A percentile compares a stretch with the other conserved stretches of the same genome.
These are phyloP conservation scores for Drosophila setosimentum DNA, from an alignment of 2,888 invertebrate species.

Conservation along the genomic window DNA sequence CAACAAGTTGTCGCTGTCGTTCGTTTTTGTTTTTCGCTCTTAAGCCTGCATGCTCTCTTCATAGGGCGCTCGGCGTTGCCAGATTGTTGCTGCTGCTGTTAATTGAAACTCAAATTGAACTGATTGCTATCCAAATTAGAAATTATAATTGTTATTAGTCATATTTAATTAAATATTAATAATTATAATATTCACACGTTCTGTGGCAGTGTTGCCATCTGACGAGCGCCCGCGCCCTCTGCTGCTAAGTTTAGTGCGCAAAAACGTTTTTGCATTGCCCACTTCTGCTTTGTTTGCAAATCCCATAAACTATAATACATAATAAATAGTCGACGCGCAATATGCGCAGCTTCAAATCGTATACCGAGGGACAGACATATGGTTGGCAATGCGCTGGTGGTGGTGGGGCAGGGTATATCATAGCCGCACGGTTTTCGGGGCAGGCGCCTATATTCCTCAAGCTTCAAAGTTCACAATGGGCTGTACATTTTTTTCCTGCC, in stretches of 20 bases:
- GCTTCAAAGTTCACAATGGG: constrained; percentile 70
- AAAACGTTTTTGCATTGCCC: constrained; percentile 47
- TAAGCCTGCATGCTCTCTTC: constrained; percentile 37
- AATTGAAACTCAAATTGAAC: constrained; percentile 26
- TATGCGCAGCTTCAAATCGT: constrained; percentile 74
- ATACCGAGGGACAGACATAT: constrained; percentile 36
- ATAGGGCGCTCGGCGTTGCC: constrained; percentile 60
- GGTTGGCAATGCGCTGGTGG: constrained; percentile 40
- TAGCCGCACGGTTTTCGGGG: constrained; percentile 32
- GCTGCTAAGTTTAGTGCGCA: constrained; percentile 56
- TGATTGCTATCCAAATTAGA: constrained; percentile 6
- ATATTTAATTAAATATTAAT: constrained; percentile 4
- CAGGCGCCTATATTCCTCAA: constrained; percentile 62
- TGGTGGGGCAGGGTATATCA: constrained; percentile 7
- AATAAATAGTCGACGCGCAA: constrained; percentile 78
- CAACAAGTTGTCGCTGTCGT: constrained; percentile 69
- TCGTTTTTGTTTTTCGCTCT: constrained; percentile 27
- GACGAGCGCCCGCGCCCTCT: background rate
- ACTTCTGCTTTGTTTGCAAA: constrained; percentile 52
- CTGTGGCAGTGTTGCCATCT: constrained; percentile 54
- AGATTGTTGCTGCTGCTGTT: constrained; percentile 45
- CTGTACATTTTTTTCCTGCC: constrained; percentile 52
- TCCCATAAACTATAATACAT: constrained; percentile 66
- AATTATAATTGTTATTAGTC: background rate
- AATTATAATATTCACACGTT: constrained; percentile 26